Base-by-base conservation (phyloP, 2,113 vertebrate genomes). In the Thomomys bottae region DNA sequence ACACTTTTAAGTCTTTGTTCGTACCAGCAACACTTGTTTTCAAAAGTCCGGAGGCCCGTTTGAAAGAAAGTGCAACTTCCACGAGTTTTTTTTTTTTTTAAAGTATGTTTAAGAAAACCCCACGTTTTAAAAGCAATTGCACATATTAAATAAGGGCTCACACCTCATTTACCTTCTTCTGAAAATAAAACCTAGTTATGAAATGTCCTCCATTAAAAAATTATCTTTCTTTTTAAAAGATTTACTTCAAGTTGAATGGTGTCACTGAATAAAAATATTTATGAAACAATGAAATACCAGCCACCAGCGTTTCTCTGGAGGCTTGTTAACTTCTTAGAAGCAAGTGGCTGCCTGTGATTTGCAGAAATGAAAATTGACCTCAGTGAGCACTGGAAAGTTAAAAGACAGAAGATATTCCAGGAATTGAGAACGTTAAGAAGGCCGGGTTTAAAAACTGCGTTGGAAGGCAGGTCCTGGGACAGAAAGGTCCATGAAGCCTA, bases 241-340 rank as follows among this genome's bases (percentile, higher is more conserved):
- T 97, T 96, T 97, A 96, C 94, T 97, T 97, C 87, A 97, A 95
- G 94, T 97, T 96, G 96, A 96, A 93, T 68, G 95, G 96, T 96
- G 97, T 97, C 96, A 97, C 94, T 89, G 87, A 96, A 84, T 97
- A 97, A 98, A 98, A 97, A 97, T 97, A 97, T 97, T 98, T 97
- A 96, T 96, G 97, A 97, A 98, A 98, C 97, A 97, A 97, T 98
- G 97, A 97, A 97, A 97, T 96, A 93, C 90, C 97, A 97, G 97
- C 95, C 97, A 98, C 97, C 95, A 97, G 93, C 96, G 94, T 97
- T 98, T 97, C 98, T 98, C 97, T 83, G 97, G 97, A 98, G 97
- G 95, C 94, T 97, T 96, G 97, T 98, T 98, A 97, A 97, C 96
- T 96, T 97, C 96, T 96, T 96, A 97, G 97, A 98, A 97, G 97